A percentile compares a stretch with the other conserved stretches of the same genome.
Evolutionary conservation across 2,113 vertebrate species (phyloP).

Genomic region (Smithornis capensis): DNA sequence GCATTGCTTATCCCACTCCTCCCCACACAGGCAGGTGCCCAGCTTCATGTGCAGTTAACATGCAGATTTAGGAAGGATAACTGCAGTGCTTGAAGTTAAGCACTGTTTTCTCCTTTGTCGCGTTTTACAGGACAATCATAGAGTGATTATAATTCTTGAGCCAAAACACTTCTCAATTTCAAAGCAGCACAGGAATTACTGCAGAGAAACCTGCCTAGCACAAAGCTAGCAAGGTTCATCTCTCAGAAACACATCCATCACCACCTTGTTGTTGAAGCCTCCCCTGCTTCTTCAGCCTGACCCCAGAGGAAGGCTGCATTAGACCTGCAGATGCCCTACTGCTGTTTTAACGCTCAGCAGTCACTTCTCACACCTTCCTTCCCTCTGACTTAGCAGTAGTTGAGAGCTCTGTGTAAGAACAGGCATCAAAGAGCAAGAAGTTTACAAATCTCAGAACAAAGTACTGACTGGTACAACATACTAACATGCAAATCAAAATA

Average conservation of each 20-base stretch:
- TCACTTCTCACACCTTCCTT: neutral
- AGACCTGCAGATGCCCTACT: neutral
- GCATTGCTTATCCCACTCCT: neutral
- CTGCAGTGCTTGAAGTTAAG: neutral
- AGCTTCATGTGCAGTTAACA: neutral
- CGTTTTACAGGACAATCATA: neutral
- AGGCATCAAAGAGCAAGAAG: neutral
- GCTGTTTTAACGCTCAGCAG: neutral
- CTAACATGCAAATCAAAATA: neutral
- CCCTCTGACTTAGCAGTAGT: neutral
- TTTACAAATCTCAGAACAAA: neutral
- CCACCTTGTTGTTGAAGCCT: neutral
- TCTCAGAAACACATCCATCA: neutral
- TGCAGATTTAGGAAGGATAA: neutral
- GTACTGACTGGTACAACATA: neutral
- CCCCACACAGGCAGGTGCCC: neutral
- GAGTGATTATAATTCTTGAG: neutral
- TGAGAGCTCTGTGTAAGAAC: too few relatives aligned
- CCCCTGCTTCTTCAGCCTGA: neutral
- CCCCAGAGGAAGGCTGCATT: neutral
- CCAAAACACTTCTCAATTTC: neutral
- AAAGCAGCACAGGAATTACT: neutral
- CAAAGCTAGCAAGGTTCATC: neutral
- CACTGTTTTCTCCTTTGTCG: neutral
- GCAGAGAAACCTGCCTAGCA: neutral